Base-by-base conservation (phyloP, 2,797 vertebrate species). In the Myiothlypis chrysogaster region DNA sequence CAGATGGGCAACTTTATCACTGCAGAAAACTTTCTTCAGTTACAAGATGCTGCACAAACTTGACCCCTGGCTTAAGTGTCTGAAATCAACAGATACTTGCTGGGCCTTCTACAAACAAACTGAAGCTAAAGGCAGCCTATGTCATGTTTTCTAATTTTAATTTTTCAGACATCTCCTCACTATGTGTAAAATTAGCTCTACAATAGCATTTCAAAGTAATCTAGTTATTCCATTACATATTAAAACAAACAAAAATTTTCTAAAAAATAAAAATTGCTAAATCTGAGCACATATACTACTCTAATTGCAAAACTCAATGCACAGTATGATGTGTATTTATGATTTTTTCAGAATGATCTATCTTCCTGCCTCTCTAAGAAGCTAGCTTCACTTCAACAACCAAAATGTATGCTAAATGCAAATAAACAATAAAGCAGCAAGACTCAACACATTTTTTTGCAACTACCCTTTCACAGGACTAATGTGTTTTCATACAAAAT, bases 391-490 rank as follows among this genome's bases (percentile, higher is more conserved):
- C 76, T 95, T 94, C 92, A 75, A 92, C 79, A 69, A 89, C 92
- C 79, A 52, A 91, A 93, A 84, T 52, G 52, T 94, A 81, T 34
- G 25, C 68, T 95, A 95, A 95, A 97, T 77, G 72, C 78, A 94
- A 92, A 95, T 76, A 90, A 89, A 90, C 82, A 83, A 66, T 30
- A 87, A 96, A 96, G 94, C 87, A 91, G 71, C 78, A 95, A 91
- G 88, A 90, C 89, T 83, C 52, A 70, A 92, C 34, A 80, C 28
- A 32, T 43, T 83, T 82, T 95, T 91, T 85, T 92, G 87, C 89
- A 94, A 88, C 81, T 94, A 91, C 34, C 83, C 77, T 96, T 97
- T 97, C 91, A 97, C 88, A 97, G 95, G 95, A 95, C 97, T 97
- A 97, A 91, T 90, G 87, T 96, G 83, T 95, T 94, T 95, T 88